phyloP scores from a whole-genome alignment of 1,140 invertebrate species.

The Gonioctena quinquepunctata region DNA sequence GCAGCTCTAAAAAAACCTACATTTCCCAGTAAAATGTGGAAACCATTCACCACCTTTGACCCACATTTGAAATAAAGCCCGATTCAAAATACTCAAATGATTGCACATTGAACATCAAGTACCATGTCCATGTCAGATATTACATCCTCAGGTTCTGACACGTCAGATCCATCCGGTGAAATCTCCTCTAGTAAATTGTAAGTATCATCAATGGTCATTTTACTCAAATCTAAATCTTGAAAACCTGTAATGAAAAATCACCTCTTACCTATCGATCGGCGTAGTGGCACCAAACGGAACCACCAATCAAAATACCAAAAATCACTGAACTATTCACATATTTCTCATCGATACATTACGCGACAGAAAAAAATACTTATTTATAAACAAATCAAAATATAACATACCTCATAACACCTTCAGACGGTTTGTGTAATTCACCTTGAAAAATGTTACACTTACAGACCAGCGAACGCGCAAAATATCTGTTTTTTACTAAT shows the following conservation, averaged over 20 bases:
- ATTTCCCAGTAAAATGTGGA: too few relatives aligned
- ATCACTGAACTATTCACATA: too few relatives aligned
- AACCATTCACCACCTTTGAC: too few relatives aligned
- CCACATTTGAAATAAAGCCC: too few relatives aligned
- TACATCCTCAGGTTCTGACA: not conserved
- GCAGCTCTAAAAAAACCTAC: too few relatives aligned
- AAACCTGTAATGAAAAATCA: not conserved
- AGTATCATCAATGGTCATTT: not conserved
- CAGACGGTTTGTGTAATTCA: not conserved
- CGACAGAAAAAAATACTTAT: too few relatives aligned
- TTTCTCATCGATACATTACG: too few relatives aligned
- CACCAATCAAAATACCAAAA: not conserved
- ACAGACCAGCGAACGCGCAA: not conserved
- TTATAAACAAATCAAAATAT: not conserved
- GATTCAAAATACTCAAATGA: too few relatives aligned
- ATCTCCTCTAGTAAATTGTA: constrained; percentile 4
- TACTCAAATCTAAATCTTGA: not conserved
- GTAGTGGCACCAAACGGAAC: not conserved
- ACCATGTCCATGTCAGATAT: not conserved
- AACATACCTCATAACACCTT: not conserved
- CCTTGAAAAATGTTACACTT: not conserved
- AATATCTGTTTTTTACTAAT: not conserved
- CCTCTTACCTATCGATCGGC: not conserved
- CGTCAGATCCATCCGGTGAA: not conserved
- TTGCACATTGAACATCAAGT: too few relatives aligned